Conservation (phyloP, 2,888 invertebrate species). For the Acleris literana region DNA sequence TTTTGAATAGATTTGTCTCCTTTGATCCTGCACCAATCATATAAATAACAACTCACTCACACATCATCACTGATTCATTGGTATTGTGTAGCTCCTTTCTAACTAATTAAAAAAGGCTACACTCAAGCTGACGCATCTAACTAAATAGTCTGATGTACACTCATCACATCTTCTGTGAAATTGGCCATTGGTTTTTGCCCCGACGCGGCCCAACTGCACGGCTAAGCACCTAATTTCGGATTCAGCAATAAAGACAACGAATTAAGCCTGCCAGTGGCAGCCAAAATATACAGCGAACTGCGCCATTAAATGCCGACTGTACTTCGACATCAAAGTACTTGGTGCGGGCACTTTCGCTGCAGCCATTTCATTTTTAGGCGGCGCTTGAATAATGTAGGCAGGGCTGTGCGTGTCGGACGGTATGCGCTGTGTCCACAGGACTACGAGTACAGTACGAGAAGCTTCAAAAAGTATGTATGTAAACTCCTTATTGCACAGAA, state of each 20-base stretch:
- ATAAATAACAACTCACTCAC: too few relatives aligned
- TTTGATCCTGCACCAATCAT: too few relatives aligned
- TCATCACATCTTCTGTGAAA: background rate
- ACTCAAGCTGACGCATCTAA: too few relatives aligned
- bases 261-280: conserved; percentile 20
- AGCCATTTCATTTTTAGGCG: conserved; percentile 33
- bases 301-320: conserved; percentile 8
- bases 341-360: conserved; percentile 24
- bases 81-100: too few relatives aligned
- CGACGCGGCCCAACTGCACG: background rate
- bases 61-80: too few relatives aligned
- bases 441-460: background rate
- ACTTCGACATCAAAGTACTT: conserved; percentile 28
- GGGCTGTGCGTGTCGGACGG: conserved; percentile 29
- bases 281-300: conserved; percentile 12
- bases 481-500: too few relatives aligned
- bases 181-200: background rate
- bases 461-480: too few relatives aligned
- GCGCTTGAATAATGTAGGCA: conserved; percentile 29
- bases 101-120: too few relatives aligned
- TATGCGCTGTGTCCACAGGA: conserved; percentile 1
- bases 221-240: background rate
- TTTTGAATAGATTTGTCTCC: too few relatives aligned
- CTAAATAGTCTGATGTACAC: too few relatives aligned
- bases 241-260: conserved; percentile 14